Evolutionary conservation across 2,888 invertebrate species (phyloP), one percentile per base, ranked within the genome.

Genomic region (Rhagium mordax): DNA sequence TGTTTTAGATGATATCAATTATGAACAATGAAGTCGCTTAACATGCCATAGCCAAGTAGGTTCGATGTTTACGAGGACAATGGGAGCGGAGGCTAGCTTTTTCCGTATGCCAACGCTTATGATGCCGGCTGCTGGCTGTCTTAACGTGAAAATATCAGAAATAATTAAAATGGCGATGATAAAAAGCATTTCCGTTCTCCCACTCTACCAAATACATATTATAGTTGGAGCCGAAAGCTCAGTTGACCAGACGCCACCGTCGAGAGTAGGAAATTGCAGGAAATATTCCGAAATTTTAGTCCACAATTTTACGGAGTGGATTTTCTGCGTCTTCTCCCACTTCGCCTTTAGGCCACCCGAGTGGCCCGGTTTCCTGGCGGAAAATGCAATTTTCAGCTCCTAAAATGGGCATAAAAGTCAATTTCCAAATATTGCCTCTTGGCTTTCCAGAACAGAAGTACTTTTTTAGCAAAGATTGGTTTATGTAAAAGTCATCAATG

Each of bases 1-100:
- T 71, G 75, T 71, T 62, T 67, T 51, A 70, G 77, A 75, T 70
- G 64, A 75, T 77, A 75, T 77, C 71, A 72, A 71, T 72, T 67
- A 77, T 62, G 51, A 41, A 75, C 75, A 75, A 75, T 75, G 67
- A 33, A 55, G 67, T 66, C 67, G 69, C 69, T 69, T 60, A 69
- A 69, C 61, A 61, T 61, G 69, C 60, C 61, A 69, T 20, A 69
- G 24, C 27, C 16, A 16, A 33, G 51, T 48, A 29, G 57, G 20
- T n/a, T 48, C 69, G 60, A 61, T 49, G 53, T 59, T 15, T 16
- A 55, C 41, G 55, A 66, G 20, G 66, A 55, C 20, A 62, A 49
- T 57, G 33, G 13, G 13, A 1, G 8, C 10, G 15, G 24, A 57
- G 57, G n/a, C 57, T 29, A 16, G 15, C 24, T 57, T 57, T 57